Percentiles rank a stretch among this genome's conserved stretches.
phyloP scores from a whole-genome alignment of 2,888 invertebrate species.

The Caenorhabditis parvicauda region DNA sequence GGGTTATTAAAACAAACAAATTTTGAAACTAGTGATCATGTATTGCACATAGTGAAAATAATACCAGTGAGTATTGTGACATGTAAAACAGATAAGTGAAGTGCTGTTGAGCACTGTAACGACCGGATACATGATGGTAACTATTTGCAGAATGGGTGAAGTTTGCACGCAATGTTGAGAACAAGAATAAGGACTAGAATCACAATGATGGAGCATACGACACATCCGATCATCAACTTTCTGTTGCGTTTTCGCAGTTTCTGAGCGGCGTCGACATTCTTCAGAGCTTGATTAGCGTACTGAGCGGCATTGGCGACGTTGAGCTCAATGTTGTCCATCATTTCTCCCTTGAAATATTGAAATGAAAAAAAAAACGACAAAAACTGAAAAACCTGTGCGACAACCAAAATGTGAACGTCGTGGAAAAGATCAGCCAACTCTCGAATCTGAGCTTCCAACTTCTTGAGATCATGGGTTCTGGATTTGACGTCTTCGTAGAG shows the following conservation, averaged over 20 bases:
- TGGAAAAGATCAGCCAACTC: constrained; percentile 30
- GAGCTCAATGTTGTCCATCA: constrained; percentile 31
- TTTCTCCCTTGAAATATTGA: constrained; percentile 29
- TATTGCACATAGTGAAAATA: no score
- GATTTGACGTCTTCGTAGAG: constrained; percentile 30
- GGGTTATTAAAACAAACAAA: no score
- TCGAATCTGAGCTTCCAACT: constrained; percentile 20
- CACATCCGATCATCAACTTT: constrained; percentile 34
- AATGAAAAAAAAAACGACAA: not conserved
- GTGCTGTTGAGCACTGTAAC: not conserved
- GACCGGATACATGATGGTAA: no score
- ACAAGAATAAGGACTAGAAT: constrained; percentile 24
- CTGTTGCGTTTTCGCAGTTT: constrained; percentile 26
- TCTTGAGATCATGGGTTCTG: constrained; percentile 20
- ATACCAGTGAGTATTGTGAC: no score
- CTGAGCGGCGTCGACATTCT: constrained; percentile 32
- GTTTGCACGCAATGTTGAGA: no score
- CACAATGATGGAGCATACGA: constrained; percentile 18
- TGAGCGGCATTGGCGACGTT: constrained; percentile 30
- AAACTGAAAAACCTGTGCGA: constrained; percentile 15
- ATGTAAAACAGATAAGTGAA: no score
- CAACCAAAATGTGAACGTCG: constrained; percentile 26
- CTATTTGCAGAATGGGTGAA: no score
- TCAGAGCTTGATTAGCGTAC: constrained; percentile 31
- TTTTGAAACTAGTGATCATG: no score